Conservation (phyloP, 1,140 invertebrate species). For the Nebria ingens region DNA sequence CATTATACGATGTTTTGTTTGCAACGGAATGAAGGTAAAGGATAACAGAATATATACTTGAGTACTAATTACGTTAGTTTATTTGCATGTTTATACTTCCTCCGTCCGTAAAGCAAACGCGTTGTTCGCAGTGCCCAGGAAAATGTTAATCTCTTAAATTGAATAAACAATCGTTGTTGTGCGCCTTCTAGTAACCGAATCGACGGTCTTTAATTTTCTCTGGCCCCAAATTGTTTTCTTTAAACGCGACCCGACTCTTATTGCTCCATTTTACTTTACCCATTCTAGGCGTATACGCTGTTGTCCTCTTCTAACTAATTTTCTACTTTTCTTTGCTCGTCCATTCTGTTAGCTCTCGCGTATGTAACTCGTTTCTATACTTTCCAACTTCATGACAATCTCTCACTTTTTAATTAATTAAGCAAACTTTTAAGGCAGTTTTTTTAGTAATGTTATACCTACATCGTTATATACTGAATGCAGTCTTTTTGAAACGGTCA, state of each 20-base stretch:
- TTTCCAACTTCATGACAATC: neutral
- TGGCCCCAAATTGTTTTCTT: constrained; percentile 7
- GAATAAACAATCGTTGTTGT: constrained; percentile 4
- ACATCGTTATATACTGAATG: neutral
- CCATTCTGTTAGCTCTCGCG: neutral
- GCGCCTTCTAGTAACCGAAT: neutral
- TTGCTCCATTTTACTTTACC: neutral
- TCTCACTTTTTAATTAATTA: constrained; percentile 9
- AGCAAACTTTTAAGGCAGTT: neutral
- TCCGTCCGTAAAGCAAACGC: neutral
- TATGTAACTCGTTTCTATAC: neutral
- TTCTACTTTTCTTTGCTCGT: neutral
- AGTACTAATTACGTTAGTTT: constrained; percentile 7
- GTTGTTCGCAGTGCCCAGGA: neutral
- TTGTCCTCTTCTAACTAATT: neutral
- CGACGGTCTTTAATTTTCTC: constrained; percentile 1
- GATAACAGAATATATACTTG: neutral
- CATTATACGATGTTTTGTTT: constrained; percentile 3
- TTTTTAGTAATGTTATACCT: neutral
- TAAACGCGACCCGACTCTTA: neutral
- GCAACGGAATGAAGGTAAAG: neutral
- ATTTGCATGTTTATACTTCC: neutral
- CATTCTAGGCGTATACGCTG: no score
- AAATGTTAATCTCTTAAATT: constrained; percentile 6
- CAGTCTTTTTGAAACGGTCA: no score